These are phyloP conservation scores for Maccullochella peelii DNA, from an alignment of 2,113 vertebrate species.

Conservation along the genomic window DNA sequence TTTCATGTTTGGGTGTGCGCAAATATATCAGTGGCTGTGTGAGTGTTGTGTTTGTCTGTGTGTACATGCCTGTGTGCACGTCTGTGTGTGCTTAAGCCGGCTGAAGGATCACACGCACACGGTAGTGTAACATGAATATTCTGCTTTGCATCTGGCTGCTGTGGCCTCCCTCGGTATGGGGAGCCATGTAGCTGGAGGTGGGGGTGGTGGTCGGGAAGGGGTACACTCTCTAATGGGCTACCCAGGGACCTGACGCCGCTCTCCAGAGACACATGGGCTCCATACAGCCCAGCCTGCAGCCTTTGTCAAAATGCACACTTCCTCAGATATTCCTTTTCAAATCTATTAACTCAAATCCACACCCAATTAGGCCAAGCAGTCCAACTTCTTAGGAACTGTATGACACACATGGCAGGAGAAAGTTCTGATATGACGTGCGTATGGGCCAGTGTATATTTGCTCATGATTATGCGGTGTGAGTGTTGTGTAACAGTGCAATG, in stretches of 20 bases:
- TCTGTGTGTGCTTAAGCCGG: constrained; percentile 46
- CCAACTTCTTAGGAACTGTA: constrained; percentile 60
- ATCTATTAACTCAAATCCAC: constrained; percentile 81
- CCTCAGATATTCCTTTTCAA: constrained; percentile 86
- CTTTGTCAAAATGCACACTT: constrained; percentile 82
- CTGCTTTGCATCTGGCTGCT: constrained; percentile 69
- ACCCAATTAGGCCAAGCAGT: constrained; percentile 81
- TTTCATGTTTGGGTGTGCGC: constrained; percentile 44
- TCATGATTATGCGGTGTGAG: background rate
- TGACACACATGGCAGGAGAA: constrained; percentile 47
- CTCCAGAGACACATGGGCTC: constrained; percentile 75
- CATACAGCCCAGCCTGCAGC: constrained; percentile 67
- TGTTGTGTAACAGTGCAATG: constrained; percentile 5
- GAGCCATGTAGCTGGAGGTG: constrained; percentile 61
- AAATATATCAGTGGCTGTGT: constrained; percentile 11
- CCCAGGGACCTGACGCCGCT: constrained; percentile 74
- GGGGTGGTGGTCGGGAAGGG: constrained; percentile 54
- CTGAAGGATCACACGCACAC: constrained; percentile 55
- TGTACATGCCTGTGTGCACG: constrained; percentile 6
- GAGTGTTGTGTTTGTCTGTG: constrained; percentile 41
- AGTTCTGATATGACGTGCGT: constrained; percentile 46
- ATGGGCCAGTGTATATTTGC: constrained; percentile 22
- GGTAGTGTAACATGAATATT: constrained; percentile 79
- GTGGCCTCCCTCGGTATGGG: constrained; percentile 62
- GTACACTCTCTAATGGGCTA: constrained; percentile 81